Percentiles rank a stretch among this genome's conserved stretches.
Conservation (phyloP, 2,888 invertebrate species). For the Agonopterix subpropinquella region DNA sequence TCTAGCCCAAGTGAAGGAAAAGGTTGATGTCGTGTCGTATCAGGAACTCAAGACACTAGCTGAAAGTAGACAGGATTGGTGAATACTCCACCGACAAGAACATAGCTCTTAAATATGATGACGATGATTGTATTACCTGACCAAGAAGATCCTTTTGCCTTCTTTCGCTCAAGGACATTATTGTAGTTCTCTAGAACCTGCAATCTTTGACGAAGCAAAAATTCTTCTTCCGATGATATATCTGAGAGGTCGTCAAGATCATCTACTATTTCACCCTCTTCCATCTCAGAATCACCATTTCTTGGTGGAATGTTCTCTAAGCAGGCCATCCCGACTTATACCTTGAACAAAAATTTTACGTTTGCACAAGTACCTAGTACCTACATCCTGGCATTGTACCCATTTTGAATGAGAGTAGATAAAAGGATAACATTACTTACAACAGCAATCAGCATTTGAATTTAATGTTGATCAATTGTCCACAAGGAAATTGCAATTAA, state of each 20-base stretch:
- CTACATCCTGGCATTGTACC: too few relatives aligned
- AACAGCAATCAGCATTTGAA: too few relatives aligned
- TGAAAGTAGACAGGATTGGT: too few relatives aligned
- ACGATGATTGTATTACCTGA: slow-evolving; percentile 37
- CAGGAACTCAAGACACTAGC: too few relatives aligned
- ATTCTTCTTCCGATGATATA: slow-evolving; percentile 69
- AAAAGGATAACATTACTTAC: too few relatives aligned
- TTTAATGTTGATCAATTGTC: too few relatives aligned
- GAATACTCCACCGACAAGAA: too few relatives aligned
- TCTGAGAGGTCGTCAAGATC: slow-evolving; percentile 60
- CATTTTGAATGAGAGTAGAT: too few relatives aligned
- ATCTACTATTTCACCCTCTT: slow-evolving; percentile 69
- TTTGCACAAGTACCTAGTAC: not conserved
- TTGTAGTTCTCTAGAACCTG: slow-evolving; percentile 67
- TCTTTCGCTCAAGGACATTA: slow-evolving; percentile 65
- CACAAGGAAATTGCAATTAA: too few relatives aligned
- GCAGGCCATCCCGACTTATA: slow-evolving; percentile 36
- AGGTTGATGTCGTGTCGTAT: too few relatives aligned
- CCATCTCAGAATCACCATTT: slow-evolving; percentile 59
- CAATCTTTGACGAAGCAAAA: slow-evolving; percentile 55
- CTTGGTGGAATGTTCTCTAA: slow-evolving; percentile 35
- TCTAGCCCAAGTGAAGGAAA: too few relatives aligned
- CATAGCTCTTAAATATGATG: too few relatives aligned
- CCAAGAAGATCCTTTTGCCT: slow-evolving; percentile 45
- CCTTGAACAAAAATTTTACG: not conserved